Base-by-base conservation (phyloP, 1,140 invertebrate species). In the Bombus difficillimus region DNA sequence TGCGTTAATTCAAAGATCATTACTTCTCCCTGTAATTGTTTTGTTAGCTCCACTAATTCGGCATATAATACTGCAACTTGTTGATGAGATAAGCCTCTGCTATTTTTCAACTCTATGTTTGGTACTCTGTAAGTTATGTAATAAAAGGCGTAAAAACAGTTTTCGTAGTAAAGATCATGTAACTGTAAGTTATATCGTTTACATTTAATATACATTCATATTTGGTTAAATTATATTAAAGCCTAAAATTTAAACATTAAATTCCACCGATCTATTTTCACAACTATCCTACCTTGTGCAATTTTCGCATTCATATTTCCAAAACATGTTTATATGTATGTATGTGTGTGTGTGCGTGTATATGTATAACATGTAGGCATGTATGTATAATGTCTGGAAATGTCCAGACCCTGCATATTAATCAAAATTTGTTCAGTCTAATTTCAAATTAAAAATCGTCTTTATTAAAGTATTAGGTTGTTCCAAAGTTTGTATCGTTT, bases 1-100 rank as follows among this genome's bases (percentile, higher is more conserved):
- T 97, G 96, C 28, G 96, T 96, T 32, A 98, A 92, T 85, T 98
- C 96, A 92, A 97, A 97, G 71, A 98, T 97, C 96, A 98, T 97
- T 43, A 97, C 97, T 95, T 97, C 96, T 25, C 98, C 98, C 72
- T 96, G 95, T 34, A 96, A 91, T 73, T 95, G 92, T 69, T 94
- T 90, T 0, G 97, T 96, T 86, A 97, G 93, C 28, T 95, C 85
- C 76, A 96, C 92, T 41, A 98, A 93, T 91, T 97, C 95, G 53
- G 93, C 90, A 64, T 96, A 93, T 39, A 98, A 93, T 68, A 94
- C 90, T 39, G 93, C 93, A 72, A 97, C 91, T 83, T 96, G 94
- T 83, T 96, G 95, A 91, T 96, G 94, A 1, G 97, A 97, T 34
- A 98, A 92, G 9, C 97, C 97, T 94, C 96, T 97, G 12, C 96